Percentiles rank a stretch among this genome's conserved stretches.
These are phyloP conservation scores for Lithophane socia DNA, from an alignment of 2,888 invertebrate genomes.

Conservation along the genomic window DNA sequence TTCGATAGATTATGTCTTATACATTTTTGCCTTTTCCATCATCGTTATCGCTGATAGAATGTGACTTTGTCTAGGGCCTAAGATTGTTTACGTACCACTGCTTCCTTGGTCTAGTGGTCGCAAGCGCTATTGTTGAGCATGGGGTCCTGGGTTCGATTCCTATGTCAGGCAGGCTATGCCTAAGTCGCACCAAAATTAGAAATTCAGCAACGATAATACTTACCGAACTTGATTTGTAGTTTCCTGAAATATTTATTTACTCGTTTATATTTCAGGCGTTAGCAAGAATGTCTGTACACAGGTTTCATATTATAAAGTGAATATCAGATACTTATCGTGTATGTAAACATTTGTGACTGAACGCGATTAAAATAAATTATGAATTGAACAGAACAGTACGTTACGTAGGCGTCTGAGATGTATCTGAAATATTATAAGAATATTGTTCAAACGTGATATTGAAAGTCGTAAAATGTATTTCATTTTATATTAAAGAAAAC, in stretches of 20 bases:
- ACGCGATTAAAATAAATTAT: neutral
- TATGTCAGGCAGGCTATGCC: no score
- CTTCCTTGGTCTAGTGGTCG: neutral
- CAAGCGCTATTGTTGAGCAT: neutral
- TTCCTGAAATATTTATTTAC: neutral
- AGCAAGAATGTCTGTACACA: no score
- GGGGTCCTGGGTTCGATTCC: neutral
- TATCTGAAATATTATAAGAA: neutral
- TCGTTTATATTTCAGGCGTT: no score
- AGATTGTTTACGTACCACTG: no score
- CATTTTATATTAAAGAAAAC: constrained; percentile 5
- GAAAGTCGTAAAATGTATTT: constrained; percentile 18
- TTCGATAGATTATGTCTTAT: no score
- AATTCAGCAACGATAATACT: neutral
- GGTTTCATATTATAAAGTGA: no score
- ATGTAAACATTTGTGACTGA: neutral
- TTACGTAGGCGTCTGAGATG: neutral
- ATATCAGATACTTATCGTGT: no score
- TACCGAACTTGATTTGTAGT: neutral
- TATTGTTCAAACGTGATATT: constrained; percentile 6
- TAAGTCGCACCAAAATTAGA: neutral
- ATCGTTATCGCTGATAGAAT: no score
- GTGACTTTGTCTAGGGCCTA: no score
- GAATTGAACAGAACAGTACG: neutral
- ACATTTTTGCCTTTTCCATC: no score